Conservation (phyloP, 2,797 vertebrate genomes). For the Zenarchopterus dispar region DNA sequence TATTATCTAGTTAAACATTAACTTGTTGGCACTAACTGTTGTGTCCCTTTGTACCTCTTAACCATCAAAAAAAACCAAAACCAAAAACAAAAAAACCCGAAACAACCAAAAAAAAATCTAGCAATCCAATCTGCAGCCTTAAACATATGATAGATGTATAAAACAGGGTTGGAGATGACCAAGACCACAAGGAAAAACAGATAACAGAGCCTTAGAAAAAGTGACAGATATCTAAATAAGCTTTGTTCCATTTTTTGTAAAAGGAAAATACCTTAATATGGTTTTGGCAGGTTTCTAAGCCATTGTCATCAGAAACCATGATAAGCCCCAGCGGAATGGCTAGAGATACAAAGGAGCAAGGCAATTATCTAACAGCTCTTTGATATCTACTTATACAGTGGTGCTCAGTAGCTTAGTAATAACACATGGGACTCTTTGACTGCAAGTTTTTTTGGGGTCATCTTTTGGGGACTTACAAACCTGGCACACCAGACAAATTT, state of each 20-base stretch:
- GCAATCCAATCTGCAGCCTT: no score
- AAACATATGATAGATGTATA: no score
- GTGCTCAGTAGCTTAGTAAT: background rate
- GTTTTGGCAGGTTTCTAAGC: slow-evolving; percentile 91
- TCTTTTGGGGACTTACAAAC: background rate
- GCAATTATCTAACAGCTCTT: slow-evolving; percentile 62
- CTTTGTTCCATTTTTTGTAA: slow-evolving; percentile 9
- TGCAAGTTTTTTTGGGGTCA: background rate
- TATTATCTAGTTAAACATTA: no score
- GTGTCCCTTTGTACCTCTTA: no score
- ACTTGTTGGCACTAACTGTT: no score
- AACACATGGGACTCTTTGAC: slow-evolving; percentile 5
- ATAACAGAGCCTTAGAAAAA: no score
- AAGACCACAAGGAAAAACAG: no score
- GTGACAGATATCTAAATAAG: slow-evolving; percentile 16
- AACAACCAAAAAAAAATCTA: no score
- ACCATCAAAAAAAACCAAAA: no score
- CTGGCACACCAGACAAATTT: no score
- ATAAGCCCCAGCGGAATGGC: slow-evolving; percentile 93
- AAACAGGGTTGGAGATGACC: no score
- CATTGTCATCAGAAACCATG: slow-evolving; percentile 93
- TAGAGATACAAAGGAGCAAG: slow-evolving; percentile 70
- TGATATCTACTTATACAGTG: slow-evolving; percentile 38
- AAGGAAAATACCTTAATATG: slow-evolving; percentile 87
- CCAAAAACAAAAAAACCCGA: no score